Conservation (phyloP, 2,888 invertebrate genomes). For the Chymomyza procnemis region DNA sequence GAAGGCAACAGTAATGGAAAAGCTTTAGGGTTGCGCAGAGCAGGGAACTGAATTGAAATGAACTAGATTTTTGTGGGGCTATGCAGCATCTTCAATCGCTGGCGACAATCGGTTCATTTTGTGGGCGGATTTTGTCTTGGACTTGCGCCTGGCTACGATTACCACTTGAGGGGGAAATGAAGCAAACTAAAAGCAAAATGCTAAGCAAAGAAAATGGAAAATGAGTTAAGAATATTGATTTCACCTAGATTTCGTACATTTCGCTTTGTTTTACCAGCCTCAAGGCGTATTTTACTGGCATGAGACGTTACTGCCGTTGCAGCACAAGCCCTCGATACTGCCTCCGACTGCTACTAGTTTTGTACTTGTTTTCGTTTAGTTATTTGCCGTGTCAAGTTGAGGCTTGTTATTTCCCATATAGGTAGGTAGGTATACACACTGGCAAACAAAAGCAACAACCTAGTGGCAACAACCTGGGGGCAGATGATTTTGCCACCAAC, state of each 20-base stretch:
- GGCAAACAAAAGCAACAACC: neutral
- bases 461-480: neutral
- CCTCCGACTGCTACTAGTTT: neutral
- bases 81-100: neutral
- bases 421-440: neutral
- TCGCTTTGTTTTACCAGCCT: conserved; percentile 9
- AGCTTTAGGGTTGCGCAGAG: neutral
- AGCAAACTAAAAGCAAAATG: conserved; percentile 33
- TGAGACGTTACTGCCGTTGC: neutral
- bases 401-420: neutral
- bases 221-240: conserved; percentile 63
- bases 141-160: neutral
- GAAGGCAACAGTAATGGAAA: neutral
- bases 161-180: neutral
- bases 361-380: neutral
- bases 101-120: neutral
- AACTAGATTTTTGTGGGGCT: conserved; percentile 7
- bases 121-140: neutral
- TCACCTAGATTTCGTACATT: conserved; percentile 50
- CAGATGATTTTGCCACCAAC: neutral
- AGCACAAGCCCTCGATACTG: neutral
- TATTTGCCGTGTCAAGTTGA: neutral
- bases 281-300: neutral
- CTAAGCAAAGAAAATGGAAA: conserved; percentile 36
- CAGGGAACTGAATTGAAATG: neutral